Conservation (phyloP, 2,797 vertebrate genomes). For the Morelia viridis region DNA sequence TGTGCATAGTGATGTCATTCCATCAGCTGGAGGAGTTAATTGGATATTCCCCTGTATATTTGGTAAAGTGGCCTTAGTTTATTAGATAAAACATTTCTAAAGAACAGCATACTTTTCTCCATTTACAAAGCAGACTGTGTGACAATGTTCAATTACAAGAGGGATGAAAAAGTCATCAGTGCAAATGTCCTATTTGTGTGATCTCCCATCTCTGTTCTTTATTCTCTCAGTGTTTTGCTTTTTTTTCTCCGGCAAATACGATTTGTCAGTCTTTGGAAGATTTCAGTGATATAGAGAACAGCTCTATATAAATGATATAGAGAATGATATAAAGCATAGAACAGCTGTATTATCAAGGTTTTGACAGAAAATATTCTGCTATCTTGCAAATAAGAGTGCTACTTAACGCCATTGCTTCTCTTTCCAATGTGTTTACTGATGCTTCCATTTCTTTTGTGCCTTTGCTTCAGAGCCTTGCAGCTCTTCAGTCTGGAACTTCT, state of each 20-base stretch:
- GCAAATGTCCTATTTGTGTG: slow-evolving; percentile 64
- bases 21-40: neutral
- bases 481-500: slow-evolving; percentile 43
- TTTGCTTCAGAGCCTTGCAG: slow-evolving; percentile 28
- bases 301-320: slow-evolving; percentile 59
- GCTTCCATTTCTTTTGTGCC: slow-evolving; percentile 52
- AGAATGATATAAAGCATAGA: slow-evolving; percentile 72
- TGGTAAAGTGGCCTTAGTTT: slow-evolving; percentile 72
- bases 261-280: slow-evolving; percentile 72
- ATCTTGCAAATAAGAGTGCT: slow-evolving; percentile 59
- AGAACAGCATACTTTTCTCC: slow-evolving; percentile 55
- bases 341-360: slow-evolving; percentile 65
- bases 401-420: slow-evolving; percentile 50
- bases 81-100: slow-evolving; percentile 66
- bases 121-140: slow-evolving; percentile 59
- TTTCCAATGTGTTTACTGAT: slow-evolving; percentile 43
- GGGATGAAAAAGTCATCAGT: slow-evolving; percentile 51
- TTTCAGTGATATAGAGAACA: slow-evolving; percentile 42
- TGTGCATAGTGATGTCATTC: neutral
- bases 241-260: slow-evolving; percentile 66
- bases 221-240: slow-evolving; percentile 68
- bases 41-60: slow-evolving; percentile 46
- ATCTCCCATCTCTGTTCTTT: slow-evolving; percentile 69
- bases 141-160: slow-evolving; percentile 34
- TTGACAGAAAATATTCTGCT: slow-evolving; percentile 61